These are phyloP conservation scores for Danio albolineatus DNA, from an alignment of 2,797 vertebrate genomes.

Conservation along the genomic window DNA sequence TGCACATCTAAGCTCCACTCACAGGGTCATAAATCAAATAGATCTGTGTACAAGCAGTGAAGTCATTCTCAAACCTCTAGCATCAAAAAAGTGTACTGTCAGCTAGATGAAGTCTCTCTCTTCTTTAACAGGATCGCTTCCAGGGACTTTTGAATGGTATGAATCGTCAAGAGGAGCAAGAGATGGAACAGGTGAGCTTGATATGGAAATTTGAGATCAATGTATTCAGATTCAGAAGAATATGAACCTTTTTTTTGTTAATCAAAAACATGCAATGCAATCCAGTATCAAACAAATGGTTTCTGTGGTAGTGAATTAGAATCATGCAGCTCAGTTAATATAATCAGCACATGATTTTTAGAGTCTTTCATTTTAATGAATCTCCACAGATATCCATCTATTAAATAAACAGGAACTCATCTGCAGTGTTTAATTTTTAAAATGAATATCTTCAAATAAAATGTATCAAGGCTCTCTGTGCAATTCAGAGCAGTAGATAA, in stretches of 20 bases:
- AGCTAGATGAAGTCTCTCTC: slow-evolving; percentile 1
- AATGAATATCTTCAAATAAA: neutral
- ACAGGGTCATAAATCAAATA: slow-evolving; percentile 68
- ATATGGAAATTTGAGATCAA: neutral
- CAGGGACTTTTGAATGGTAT: slow-evolving; percentile 94
- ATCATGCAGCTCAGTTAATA: no score
- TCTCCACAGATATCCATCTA: neutral
- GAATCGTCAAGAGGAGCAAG: slow-evolving; percentile 93
- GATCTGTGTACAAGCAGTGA: slow-evolving; percentile 65
- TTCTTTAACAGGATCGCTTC: slow-evolving; percentile 86
- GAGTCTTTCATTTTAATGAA: neutral
- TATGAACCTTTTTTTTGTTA: neutral
- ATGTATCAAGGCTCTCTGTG: neutral
- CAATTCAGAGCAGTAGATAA: neutral
- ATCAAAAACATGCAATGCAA: neutral
- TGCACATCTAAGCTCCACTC: slow-evolving; percentile 72
- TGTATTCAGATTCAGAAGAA: neutral
- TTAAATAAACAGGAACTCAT: neutral
- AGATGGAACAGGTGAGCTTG: slow-evolving; percentile 89
- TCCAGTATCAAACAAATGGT: neutral
- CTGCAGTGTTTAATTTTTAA: neutral
- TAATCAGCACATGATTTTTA: no score
- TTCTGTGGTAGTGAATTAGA: neutral
- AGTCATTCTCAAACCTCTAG: slow-evolving; percentile 62
- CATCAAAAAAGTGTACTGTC: slow-evolving; percentile 31